Conservation (phyloP, 2,113 vertebrate species). For the Xenopus laevis region DNA sequence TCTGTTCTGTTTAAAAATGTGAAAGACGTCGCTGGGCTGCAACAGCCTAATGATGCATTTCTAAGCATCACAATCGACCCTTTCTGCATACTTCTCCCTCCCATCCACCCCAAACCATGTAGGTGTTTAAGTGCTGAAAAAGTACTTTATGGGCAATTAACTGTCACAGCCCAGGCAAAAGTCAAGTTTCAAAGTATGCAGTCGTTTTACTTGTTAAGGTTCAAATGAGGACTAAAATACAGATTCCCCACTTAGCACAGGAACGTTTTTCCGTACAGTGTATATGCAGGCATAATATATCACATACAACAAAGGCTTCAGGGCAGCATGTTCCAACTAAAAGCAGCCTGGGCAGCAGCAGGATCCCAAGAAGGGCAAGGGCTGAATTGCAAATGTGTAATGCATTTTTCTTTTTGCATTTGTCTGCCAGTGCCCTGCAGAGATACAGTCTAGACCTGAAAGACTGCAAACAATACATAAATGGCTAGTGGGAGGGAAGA, state of each 20-base stretch:
- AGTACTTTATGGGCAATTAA: not conserved
- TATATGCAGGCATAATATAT: not conserved
- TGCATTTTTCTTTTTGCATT: slow-evolving; percentile 15
- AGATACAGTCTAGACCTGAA: slow-evolving; percentile 41
- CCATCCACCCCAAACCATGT: not conserved
- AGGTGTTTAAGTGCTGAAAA: not conserved
- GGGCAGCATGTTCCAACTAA: not conserved
- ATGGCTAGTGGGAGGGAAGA: slow-evolving; percentile 3
- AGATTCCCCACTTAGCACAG: no score
- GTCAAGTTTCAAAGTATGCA: not conserved
- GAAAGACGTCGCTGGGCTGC: no score
- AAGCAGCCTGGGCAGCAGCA: slow-evolving; percentile 13
- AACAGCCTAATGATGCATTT: not conserved
- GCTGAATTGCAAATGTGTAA: slow-evolving; percentile 7
- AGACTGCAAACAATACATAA: slow-evolving; percentile 36
- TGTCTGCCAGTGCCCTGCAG: slow-evolving; percentile 34
- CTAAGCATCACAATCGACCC: not conserved
- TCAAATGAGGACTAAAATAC: not conserved
- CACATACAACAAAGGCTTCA: not conserved
- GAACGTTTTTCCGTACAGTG: not conserved
- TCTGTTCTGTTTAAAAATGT: no score
- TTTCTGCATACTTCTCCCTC: not conserved
- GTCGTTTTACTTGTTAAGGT: not conserved
- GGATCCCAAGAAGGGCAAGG: slow-evolving; percentile 12
- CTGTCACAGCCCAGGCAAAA: not conserved